Evolutionary conservation across 2,113 vertebrate species (phyloP), one percentile per base, ranked within the genome.

Genomic region (Erythrocebus patas): DNA sequence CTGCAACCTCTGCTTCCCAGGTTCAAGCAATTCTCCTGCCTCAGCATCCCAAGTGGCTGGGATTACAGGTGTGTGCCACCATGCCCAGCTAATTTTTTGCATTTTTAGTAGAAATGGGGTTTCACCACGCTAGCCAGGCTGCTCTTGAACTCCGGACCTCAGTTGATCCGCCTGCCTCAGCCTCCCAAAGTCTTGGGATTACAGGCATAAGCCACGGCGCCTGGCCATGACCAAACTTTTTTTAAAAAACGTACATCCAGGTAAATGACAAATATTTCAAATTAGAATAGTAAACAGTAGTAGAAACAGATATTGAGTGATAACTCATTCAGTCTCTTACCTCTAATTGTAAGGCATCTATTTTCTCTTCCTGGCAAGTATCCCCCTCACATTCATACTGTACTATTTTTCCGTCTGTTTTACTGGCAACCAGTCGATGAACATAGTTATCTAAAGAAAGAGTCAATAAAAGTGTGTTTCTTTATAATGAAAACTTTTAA

Each of bases 321-420:
- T 27, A 96, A 61, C 35, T 72, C 57, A 55, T 55, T 76, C 91
- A 96, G 72, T 68, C 96, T 97, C 98, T 98, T 97, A 99, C 99
- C 99, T 99, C 99, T 79, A 99, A 98, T 86, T 99, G 99, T 30
- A 99, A 99, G 30, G 99, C 99, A 94, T 99, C 99, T 0, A 99
- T 99, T 97, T 99, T 99, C 98, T 99, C 99, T 17, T 99, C 99
- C 83, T 99, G 99, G 98, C 99, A 99, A 57, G 99, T 99, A 95
- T 99, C 99, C n/a, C 99, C 99, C 93, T 99, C 99, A 72, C 99
- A 99, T 94, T 99, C 99, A 6, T 99, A 99, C 98, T 99, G 99
- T 20, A 99, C 99, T 96, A 99, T 99, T 98, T 99, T 99, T 80
- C 99, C 99, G 40, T 99, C 99, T 0, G 99, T 99, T 98, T 99